Conservation (phyloP, 2,888 invertebrate genomes). For the Mamestra brassicae region DNA sequence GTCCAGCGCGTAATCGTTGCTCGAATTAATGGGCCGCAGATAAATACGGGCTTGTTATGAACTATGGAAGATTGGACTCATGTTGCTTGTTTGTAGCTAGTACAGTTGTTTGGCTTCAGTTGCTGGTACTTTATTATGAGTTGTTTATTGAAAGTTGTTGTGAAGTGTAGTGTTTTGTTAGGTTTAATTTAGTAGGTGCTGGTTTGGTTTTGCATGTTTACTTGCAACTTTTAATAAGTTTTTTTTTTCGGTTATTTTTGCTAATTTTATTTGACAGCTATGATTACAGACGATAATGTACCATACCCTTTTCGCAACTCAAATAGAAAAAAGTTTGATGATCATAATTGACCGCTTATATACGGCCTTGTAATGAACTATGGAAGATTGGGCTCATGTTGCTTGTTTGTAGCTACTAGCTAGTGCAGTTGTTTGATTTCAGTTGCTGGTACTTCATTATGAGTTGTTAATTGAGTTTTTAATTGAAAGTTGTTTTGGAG, state of each 20-base stretch:
- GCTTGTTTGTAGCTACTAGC: conserved; percentile 7
- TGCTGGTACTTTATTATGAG: background rate
- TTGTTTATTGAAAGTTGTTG: conserved; percentile 12
- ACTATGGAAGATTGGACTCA: conserved; percentile 25
- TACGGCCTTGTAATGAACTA: conserved; percentile 43
- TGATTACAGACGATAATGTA: no score
- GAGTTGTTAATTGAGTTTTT: background rate
- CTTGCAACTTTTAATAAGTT: no score
- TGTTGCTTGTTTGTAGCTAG: conserved; percentile 15
- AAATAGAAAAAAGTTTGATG: no score
- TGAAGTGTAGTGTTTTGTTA: background rate
- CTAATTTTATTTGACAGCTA: no score
- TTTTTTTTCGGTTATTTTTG: no score
- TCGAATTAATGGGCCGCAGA: conserved; percentile 59
- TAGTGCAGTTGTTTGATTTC: conserved; percentile 17
- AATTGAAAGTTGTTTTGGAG: conserved; percentile 13
- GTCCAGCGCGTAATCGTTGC: conserved; percentile 56
- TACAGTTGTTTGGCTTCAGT: conserved; percentile 17
- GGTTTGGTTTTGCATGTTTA: background rate
- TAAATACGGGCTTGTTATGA: conserved; percentile 35
- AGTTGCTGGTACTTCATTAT: background rate
- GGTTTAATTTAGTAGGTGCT: background rate
- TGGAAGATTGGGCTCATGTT: conserved; percentile 17
- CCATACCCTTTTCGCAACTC: no score
- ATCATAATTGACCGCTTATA: conserved; percentile 26